These are phyloP conservation scores for Alouatta palliata DNA, from an alignment of 2,113 vertebrate species.

Conservation along the genomic window DNA sequence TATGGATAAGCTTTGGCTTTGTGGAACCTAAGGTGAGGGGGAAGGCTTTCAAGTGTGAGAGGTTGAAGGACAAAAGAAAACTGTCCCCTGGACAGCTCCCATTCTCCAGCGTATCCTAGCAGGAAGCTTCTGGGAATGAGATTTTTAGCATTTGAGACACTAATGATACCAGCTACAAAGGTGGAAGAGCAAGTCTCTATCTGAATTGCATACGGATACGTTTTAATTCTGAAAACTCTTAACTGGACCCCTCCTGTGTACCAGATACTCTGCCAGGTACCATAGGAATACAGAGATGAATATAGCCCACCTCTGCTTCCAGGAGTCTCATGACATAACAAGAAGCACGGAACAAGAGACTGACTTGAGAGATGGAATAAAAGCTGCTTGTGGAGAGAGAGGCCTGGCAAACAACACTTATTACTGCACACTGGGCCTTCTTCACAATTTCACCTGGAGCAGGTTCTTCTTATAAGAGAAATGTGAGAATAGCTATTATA, in stretches of 20 bases:
- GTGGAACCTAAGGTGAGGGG: background rate
- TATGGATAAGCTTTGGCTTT: background rate
- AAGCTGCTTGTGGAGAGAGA: constrained; percentile 24
- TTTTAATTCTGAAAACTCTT: constrained; percentile 37
- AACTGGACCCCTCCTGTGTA: background rate
- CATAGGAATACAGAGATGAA: background rate
- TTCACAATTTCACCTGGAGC: constrained; percentile 18
- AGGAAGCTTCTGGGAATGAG: background rate
- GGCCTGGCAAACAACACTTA: background rate
- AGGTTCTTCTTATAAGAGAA: constrained; percentile 30
- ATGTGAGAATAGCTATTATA: constrained; percentile 53
- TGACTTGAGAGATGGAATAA: constrained; percentile 3
- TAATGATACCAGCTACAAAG: constrained; percentile 55
- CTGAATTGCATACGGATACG: background rate
- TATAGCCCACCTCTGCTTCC: background rate
- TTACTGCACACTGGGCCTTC: constrained; percentile 18
- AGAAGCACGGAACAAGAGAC: constrained; percentile 1
- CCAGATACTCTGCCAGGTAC: constrained; percentile 43
- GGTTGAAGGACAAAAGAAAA: background rate
- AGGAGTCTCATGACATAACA: background rate
- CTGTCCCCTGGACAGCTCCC: background rate
- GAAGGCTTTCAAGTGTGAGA: constrained; percentile 25
- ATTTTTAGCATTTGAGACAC: background rate
- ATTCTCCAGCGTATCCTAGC: background rate
- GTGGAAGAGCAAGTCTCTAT: background rate